Conservation (phyloP, 2,113 vertebrate species). For the rabbit (Oryctolagus cuniculus) region DNA sequence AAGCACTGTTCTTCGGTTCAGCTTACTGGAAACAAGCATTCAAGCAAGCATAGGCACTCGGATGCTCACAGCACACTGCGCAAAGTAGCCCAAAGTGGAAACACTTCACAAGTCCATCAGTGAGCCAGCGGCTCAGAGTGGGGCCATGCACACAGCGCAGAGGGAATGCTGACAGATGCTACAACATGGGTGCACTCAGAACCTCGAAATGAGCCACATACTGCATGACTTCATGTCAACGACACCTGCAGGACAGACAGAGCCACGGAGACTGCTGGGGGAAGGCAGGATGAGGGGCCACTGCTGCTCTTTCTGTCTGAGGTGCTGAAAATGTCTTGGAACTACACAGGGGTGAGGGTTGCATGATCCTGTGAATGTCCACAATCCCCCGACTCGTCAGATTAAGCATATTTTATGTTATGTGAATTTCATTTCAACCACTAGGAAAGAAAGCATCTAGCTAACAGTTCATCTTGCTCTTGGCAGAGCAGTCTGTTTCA, state of each 20-base stretch:
- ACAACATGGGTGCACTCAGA: neutral
- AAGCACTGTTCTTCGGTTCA: no score
- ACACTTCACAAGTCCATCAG: neutral
- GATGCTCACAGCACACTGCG: neutral
- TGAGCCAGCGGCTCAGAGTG: neutral
- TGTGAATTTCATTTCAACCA: neutral
- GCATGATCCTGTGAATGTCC: neutral
- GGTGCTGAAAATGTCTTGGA: neutral
- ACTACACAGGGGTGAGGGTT: neutral
- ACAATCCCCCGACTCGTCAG: neutral
- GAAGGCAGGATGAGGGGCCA: neutral
- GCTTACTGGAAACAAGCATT: neutral
- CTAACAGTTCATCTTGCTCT: neutral
- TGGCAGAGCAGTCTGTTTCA: neutral
- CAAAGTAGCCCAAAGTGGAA: neutral
- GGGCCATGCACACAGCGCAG: rapidly evolving
- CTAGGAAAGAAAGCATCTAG: neutral
- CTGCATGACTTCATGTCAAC: neutral
- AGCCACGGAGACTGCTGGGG: neutral
- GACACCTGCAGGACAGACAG: neutral
- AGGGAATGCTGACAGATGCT: neutral
- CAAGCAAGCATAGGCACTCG: neutral
- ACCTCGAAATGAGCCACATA: neutral
- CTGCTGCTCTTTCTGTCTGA: neutral
- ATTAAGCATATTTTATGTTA: conserved; percentile 3